These are phyloP conservation scores for Mercenaria mercenaria DNA, from an alignment of 1,140 invertebrate genomes.

Conservation along the genomic window DNA sequence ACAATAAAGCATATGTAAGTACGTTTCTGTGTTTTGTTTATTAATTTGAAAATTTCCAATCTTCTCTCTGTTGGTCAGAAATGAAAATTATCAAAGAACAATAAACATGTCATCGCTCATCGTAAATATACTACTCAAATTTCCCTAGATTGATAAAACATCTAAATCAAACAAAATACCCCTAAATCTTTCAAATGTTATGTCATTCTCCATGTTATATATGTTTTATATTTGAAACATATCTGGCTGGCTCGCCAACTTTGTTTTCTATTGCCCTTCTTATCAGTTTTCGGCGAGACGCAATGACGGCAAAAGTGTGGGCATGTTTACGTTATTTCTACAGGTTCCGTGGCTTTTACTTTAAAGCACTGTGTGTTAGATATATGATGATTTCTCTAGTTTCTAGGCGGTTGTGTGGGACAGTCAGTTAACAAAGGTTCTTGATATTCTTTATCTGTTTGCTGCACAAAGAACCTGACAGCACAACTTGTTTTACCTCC, in stretches of 20 bases:
- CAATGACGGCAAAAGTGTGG: conserved; percentile 55
- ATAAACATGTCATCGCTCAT: conserved; percentile 45
- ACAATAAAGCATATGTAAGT: too few relatives aligned
- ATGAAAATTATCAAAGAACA: conserved; percentile 31
- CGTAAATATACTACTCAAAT: conserved; percentile 49
- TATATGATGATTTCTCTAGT: too few relatives aligned
- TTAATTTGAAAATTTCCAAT: not conserved
- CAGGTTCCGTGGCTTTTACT: not conserved
- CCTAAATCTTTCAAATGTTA: conserved; percentile 58
- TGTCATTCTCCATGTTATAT: conserved; percentile 47
- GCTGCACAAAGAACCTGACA: too few relatives aligned
- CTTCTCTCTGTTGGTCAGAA: conserved; percentile 24
- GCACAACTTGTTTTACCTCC: too few relatives aligned
- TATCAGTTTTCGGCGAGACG: conserved; percentile 58
- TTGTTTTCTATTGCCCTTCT: conserved; percentile 38
- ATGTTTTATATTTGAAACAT: conserved; percentile 55
- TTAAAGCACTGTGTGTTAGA: not conserved
- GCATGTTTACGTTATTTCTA: conserved; percentile 49
- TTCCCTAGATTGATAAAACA: conserved; percentile 21
- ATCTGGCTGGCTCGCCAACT: conserved; percentile 18
- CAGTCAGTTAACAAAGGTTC: too few relatives aligned
- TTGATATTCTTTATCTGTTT: too few relatives aligned
- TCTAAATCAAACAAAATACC: conserved; percentile 58
- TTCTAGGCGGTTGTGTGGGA: too few relatives aligned
- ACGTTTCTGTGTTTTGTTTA: not conserved